Evolutionary conservation across 2,797 vertebrate species (phyloP).

Genomic region (Alauda arvensis): DNA sequence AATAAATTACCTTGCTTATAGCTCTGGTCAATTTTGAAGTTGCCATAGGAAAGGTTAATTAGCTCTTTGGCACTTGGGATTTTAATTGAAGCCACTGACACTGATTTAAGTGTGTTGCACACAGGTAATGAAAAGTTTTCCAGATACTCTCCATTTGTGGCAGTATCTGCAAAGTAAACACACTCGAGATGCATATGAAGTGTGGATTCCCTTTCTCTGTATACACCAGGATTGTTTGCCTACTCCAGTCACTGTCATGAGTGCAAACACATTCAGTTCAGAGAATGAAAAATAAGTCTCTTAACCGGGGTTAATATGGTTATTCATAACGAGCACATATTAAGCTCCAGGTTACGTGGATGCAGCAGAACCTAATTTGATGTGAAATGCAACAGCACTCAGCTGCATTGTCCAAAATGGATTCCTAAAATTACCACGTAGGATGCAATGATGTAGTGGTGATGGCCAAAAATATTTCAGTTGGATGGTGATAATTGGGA

Average conservation of each 20-base stretch:
- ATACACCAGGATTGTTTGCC: not conserved
- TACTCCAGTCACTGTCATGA: not conserved
- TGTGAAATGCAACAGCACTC: not conserved
- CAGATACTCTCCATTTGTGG: not conserved
- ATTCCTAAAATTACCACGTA: not conserved
- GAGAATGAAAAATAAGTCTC: not conserved
- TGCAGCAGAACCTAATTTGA: not conserved
- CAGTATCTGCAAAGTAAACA: not conserved
- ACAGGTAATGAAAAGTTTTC: not conserved
- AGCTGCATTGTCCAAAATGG: not conserved
- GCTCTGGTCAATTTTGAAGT: not conserved
- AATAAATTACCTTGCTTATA: not conserved
- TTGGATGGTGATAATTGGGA: not conserved
- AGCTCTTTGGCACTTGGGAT: not conserved
- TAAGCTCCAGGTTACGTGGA: not conserved
- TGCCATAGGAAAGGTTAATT: not conserved
- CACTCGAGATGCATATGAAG: not conserved
- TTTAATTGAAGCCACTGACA: not conserved
- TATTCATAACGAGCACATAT: not conserved
- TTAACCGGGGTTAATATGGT: not conserved
- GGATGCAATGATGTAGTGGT: not conserved
- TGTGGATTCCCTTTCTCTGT: not conserved
- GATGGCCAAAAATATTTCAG: not conserved
- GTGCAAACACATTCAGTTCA: not conserved
- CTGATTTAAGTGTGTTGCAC: not conserved